Conservation (phyloP, 2,888 invertebrate species). For the Helobdella robusta region DNA sequence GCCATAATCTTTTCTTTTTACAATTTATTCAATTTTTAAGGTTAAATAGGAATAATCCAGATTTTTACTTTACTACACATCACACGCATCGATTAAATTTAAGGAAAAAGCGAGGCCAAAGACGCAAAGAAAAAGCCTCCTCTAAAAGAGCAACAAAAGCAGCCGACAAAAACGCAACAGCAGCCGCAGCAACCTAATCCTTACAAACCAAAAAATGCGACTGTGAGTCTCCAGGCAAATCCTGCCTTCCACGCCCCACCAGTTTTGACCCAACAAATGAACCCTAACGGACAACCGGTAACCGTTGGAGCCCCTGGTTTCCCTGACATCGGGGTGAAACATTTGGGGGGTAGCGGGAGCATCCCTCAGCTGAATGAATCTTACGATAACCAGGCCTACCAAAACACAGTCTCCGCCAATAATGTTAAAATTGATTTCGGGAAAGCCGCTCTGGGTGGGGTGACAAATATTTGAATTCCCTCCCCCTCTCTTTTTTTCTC, state of each 20-base stretch:
- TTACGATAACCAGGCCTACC: background rate
- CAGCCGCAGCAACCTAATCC: background rate
- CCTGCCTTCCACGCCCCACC: background rate
- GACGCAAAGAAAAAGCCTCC: background rate
- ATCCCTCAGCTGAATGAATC: constrained; percentile 18
- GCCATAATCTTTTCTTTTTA: too few relatives aligned
- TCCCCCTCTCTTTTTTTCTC: too few relatives aligned
- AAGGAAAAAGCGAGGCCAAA: background rate
- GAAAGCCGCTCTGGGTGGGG: constrained; percentile 12
- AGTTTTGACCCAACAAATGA: background rate
- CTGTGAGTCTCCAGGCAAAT: background rate
- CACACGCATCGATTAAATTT: background rate
- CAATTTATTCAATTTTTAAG: too few relatives aligned
- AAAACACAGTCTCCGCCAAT: background rate
- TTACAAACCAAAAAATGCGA: background rate
- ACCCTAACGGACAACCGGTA: background rate
- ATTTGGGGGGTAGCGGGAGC: constrained; percentile 21
- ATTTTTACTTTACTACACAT: background rate
- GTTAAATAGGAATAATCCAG: background rate
- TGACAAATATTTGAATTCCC: constrained; percentile 7
- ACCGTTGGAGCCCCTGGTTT: constrained; percentile 9
- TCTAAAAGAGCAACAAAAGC: too few relatives aligned
- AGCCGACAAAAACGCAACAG: background rate
- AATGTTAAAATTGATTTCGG: background rate
- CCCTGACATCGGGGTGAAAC: constrained; percentile 18